Evolutionary conservation across 2,888 invertebrate species (phyloP).

Genomic region (Strigamia crassipes): DNA sequence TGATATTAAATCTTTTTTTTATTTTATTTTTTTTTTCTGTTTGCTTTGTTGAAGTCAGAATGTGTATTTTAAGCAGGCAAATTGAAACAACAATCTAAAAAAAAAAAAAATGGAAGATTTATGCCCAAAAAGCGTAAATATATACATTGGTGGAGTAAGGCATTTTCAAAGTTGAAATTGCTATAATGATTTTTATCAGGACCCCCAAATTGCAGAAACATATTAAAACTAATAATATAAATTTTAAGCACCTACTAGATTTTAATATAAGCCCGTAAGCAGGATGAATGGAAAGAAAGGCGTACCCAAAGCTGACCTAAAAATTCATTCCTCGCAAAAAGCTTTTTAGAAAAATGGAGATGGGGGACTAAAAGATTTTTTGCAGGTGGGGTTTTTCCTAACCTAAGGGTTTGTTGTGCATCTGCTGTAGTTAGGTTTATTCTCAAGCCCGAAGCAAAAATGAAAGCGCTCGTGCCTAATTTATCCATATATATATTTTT

Average conservation of each 20-base stretch:
- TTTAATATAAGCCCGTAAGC: neutral
- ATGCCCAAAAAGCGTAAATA: neutral
- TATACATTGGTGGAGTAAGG: neutral
- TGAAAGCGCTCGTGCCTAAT: neutral
- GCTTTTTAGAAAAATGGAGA: neutral
- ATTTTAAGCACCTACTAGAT: neutral
- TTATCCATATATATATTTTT: neutral
- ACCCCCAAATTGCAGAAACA: neutral
- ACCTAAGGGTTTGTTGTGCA: constrained; percentile 5
- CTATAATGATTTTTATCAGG: neutral
- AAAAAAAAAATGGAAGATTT: neutral
- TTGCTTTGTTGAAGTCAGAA: no score
- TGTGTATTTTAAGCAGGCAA: no score
- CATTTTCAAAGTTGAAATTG: neutral
- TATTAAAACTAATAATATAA: constrained; percentile 3
- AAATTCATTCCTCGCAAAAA: neutral
- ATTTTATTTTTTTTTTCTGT: no score
- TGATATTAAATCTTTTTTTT: no score
- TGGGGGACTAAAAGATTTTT: constrained; percentile 1
- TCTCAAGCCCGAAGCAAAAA: constrained; percentile 13
- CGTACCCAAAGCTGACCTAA: constrained; percentile 1
- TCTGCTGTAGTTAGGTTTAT: constrained; percentile 8
- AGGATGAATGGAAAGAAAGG: neutral
- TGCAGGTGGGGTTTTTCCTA: constrained; percentile 10
- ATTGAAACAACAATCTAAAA: no score